A percentile compares a stretch with the other conserved stretches of the same genome.
phyloP scores from a whole-genome alignment of 1,140 invertebrate genomes.

The Druon quercuslanigerum region DNA sequence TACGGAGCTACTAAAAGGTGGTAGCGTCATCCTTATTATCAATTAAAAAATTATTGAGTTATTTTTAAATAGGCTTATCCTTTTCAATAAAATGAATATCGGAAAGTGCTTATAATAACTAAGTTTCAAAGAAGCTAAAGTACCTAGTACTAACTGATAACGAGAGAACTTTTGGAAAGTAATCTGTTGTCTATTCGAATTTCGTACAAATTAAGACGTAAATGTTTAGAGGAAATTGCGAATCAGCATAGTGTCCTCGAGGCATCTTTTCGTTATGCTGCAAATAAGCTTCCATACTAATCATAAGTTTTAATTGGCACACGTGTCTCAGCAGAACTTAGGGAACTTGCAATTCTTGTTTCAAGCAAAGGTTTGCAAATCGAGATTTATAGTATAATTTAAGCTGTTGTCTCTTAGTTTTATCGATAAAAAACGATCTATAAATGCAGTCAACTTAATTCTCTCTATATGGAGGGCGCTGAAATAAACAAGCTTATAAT shows the following conservation, averaged over 20 bases:
- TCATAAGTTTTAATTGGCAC: slow-evolving; percentile 60
- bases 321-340: slow-evolving; percentile 43
- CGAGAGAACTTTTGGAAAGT: background rate
- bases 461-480: no score
- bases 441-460: no score
- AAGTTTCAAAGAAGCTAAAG: slow-evolving; percentile 15
- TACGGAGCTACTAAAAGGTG: background rate
- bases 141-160: background rate
- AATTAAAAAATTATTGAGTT: background rate
- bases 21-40: background rate
- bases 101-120: background rate
- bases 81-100: background rate
- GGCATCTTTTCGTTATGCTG: slow-evolving; percentile 33
- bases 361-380: background rate
- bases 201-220: slow-evolving; percentile 1
- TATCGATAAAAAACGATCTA: background rate
- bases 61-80: background rate
- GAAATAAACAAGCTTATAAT: background rate
- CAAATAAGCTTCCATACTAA: slow-evolving; percentile 54
- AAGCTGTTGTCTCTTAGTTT: background rate
- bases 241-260: slow-evolving; percentile 29
- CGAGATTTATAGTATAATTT: background rate
- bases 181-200: slow-evolving; percentile 8
- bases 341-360: background rate
- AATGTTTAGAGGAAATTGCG: slow-evolving; percentile 1